A percentile compares a stretch with the other conserved stretches of the same genome.
Conservation (phyloP, 2,888 invertebrate genomes). For the Heteromurus nitidus region DNA sequence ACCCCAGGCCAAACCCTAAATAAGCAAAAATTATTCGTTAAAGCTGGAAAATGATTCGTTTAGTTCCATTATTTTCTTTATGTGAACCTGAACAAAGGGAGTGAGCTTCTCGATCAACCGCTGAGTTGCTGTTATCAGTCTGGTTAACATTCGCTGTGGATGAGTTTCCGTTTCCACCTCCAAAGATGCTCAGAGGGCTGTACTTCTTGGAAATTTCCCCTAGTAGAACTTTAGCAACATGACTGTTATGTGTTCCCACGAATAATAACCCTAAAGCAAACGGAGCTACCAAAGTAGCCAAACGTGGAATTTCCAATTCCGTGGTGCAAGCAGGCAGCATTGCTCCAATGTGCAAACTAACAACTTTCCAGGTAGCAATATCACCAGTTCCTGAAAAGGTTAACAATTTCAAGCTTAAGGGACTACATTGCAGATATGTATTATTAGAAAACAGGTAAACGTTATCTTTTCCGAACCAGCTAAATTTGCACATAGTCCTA, state of each 20-base stretch:
- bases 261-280: constrained; percentile 70
- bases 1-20: constrained; percentile 72
- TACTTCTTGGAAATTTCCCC: constrained; percentile 73
- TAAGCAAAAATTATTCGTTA: constrained; percentile 5
- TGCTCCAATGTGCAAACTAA: constrained; percentile 73
- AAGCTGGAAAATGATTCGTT: not conserved
- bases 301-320: constrained; percentile 72
- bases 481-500: constrained; percentile 71
- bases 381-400: constrained; percentile 70
- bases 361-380: constrained; percentile 72
- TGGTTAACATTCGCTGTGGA: constrained; percentile 66
- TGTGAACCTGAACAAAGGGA: constrained; percentile 71
- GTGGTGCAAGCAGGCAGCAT: constrained; percentile 73
- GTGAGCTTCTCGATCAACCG: constrained; percentile 72
- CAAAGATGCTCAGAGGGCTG: constrained; percentile 71
- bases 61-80: not conserved
- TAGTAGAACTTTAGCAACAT: constrained; percentile 72
- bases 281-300: constrained; percentile 72
- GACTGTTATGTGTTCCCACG: constrained; percentile 71
- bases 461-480: no score
- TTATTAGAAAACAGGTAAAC: not conserved
- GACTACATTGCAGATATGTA: not conserved
- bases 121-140: constrained; percentile 63
- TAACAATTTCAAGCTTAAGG: not conserved
- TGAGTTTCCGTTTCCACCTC: constrained; percentile 65